Conservation (phyloP, 1,140 invertebrate genomes). For the Halictus rubicundus region DNA sequence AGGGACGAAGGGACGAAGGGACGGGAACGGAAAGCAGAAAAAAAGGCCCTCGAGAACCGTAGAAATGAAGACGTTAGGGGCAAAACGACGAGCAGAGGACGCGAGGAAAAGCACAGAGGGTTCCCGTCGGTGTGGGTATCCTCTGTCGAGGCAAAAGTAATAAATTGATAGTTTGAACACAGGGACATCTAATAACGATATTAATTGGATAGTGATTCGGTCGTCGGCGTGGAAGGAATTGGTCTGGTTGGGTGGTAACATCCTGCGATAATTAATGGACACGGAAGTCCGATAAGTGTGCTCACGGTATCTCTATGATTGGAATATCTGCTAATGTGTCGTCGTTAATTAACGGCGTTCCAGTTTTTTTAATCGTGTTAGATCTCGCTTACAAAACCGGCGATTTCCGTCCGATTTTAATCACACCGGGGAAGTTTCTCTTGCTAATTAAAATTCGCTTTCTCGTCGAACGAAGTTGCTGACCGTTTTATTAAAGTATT, state of each 20-base stretch:
- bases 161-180: background rate
- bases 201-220: slow-evolving; percentile 23
- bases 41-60: background rate
- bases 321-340: slow-evolving; percentile 30
- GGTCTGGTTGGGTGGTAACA: background rate
- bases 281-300: slow-evolving; percentile 1
- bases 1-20: too few relatives aligned
- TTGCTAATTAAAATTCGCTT: slow-evolving; percentile 38
- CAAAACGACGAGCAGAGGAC: background rate
- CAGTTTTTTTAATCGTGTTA: slow-evolving; percentile 38
- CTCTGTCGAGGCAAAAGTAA: background rate
- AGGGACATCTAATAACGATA: slow-evolving; percentile 4
- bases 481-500: slow-evolving; percentile 26
- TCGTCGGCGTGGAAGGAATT: background rate
- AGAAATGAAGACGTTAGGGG: background rate
- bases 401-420: slow-evolving; percentile 44
- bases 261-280: slow-evolving; percentile 48
- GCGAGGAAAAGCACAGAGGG: background rate
- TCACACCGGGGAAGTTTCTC: slow-evolving; percentile 30
- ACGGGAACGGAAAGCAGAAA: background rate
- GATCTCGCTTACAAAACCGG: slow-evolving; percentile 36
- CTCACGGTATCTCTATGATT: slow-evolving; percentile 22
- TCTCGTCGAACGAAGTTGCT: slow-evolving; percentile 12
- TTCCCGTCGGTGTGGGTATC: too few relatives aligned
- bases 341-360: slow-evolving; percentile 40